Conservation (phyloP, 1,140 invertebrate genomes). For the Pseudomyrmex gracilis region DNA sequence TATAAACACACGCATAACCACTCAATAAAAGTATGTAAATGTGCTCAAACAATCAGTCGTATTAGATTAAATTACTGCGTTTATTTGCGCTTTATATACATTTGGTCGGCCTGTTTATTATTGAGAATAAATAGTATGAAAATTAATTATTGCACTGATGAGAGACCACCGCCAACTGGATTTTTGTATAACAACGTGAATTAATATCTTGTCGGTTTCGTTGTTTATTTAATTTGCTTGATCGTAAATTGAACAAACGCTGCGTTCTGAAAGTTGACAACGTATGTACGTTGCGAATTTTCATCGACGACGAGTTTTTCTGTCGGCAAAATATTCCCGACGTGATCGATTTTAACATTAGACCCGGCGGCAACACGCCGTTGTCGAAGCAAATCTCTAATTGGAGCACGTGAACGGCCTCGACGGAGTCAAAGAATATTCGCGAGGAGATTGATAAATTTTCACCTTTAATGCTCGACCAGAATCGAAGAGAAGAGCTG, state of each 20-base stretch:
- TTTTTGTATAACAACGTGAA: not conserved
- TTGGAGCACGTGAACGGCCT: conserved; percentile 7
- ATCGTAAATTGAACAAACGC: not conserved
- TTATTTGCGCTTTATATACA: not conserved
- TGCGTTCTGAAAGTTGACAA: not conserved
- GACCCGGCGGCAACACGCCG: not conserved
- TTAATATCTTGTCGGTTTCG: not conserved
- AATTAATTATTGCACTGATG: too few relatives aligned
- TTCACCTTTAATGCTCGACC: not conserved
- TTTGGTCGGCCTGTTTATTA: too few relatives aligned
- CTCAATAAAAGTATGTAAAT: not conserved
- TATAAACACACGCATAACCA: not conserved
- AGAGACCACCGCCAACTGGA: too few relatives aligned
- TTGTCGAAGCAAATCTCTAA: not conserved
- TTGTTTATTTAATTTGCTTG: not conserved
- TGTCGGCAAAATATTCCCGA: not conserved
- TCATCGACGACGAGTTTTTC: not conserved
- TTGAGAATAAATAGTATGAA: too few relatives aligned
- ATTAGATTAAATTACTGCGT: not conserved
- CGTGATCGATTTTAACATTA: conserved; percentile 12
- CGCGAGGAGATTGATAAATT: conserved; percentile 28
- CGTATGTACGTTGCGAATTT: not conserved
- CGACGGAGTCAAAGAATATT: conserved; percentile 14
- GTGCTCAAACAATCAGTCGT: not conserved
- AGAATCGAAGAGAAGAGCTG: conserved; percentile 9